Base-by-base conservation (phyloP, 1,140 invertebrate species). In the Sweltsa coloradensis region DNA sequence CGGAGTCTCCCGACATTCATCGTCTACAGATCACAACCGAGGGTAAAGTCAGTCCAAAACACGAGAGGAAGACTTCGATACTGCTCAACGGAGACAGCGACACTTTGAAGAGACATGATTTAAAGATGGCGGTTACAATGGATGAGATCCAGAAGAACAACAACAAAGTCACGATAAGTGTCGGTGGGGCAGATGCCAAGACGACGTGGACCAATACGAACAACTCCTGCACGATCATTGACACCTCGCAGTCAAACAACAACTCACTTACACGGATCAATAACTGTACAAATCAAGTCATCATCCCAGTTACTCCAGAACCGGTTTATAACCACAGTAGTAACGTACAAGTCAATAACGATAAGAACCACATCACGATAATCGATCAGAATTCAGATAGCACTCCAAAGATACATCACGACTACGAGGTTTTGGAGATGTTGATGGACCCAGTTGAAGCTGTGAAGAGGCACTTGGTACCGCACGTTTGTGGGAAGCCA, bases 401-500 rank as follows among this genome's bases (percentile, higher is more conserved):
- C 40, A 24, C 21, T 25, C 3, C 29, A 6, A 44, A 21, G n/a
- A 27, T 27, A n/a, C 19, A n/a, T 7, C 22, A 29, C 11, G 42
- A 23, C 24, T 24, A 26, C 16, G 36, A 14, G 34, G n/a, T n/a
- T n/a, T n/a, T n/a, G n/a, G 69, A 72, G 51, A 67, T 79, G 25
- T 58, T 81, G 24, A 67, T 66, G 42, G 75, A 83, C 62, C 80
- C 79, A 2, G 79, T 83, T 7, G 76, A 81, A 68, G 79, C 79
- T 13, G 78, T 81, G 2, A 71, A 72, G 56, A 66, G 75, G 45
- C 81, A 83, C 59, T 62, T 82, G 50, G 74, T 81, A 50, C 79
- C 79, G 19, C 79, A 83, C 61, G 75, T 83, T 27, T 82, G 79
- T 62, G 79, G 79, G 5, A n/a, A n/a, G n/a, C n/a, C n/a, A n/a